phyloP scores from a whole-genome alignment of 1,140 invertebrate species.

The Colletes latitarsis region DNA sequence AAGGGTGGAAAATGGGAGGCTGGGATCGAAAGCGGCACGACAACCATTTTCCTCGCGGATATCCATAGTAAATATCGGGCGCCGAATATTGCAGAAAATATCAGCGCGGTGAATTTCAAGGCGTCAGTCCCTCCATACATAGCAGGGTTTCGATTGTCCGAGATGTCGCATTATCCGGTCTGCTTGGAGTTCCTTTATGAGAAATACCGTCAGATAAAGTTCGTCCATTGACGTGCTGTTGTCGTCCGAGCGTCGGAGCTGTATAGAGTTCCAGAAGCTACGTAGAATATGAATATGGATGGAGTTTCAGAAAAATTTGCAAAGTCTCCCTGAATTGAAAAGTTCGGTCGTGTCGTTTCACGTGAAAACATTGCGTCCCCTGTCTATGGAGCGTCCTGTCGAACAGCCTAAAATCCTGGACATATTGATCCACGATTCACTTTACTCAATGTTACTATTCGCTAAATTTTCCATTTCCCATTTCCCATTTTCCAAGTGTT shows the following conservation, averaged over 20 bases:
- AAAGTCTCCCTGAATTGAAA: not conserved
- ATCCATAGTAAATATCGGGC: not conserved
- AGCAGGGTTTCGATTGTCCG: conserved; percentile 4
- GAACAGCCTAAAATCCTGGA: not conserved
- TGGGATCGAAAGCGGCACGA: no score
- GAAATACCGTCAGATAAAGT: not conserved
- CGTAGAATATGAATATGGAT: not conserved
- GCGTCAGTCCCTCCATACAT: not conserved
- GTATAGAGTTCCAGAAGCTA: not conserved
- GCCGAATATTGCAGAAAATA: conserved; percentile 1
- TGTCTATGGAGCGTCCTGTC: not conserved
- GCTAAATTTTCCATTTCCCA: no score
- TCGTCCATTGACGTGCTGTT: not conserved
- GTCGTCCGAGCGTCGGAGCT: not conserved
- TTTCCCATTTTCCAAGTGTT: not conserved
- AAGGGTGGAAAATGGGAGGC: not conserved
- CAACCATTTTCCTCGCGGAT: not conserved
- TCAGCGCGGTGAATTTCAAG: not conserved
- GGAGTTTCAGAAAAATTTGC: not conserved
- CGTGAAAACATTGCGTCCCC: not conserved
- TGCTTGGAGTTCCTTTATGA: not conserved
- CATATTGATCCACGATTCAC: no score
- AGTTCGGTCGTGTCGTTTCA: no score
- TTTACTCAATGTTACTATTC: not conserved
- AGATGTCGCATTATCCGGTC: conserved; percentile 7